Evolutionary conservation across 2,888 invertebrate species (phyloP), one percentile per base, ranked within the genome.

Genomic region (Nudaria mundana): DNA sequence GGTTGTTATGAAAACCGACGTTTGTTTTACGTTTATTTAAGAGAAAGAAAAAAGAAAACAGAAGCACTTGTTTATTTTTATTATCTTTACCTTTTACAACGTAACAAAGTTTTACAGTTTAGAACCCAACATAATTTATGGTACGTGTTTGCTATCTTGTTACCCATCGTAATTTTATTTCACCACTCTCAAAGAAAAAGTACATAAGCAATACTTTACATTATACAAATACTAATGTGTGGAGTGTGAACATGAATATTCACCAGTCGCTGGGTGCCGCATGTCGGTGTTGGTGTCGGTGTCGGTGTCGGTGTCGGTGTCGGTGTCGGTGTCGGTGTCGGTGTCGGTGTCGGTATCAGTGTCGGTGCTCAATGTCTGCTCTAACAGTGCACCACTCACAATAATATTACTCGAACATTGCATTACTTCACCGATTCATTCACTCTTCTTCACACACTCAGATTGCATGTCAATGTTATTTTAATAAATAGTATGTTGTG

Each of bases 211-310:
- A 5, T 20, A n/a, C 13, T 10, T n/a, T 13, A 16, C 23, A 16
- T 13, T 10, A 5, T 14, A 23, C 7, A 23, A 3, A 29, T 14
- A 12, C 28, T 26, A 5, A n/a, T 5, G 15, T 28, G 15, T 37
- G 13, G 18, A 37, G n/a, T n/a, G n/a, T 31, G 22, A 37, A 31
- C 35, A 54, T 56, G 43, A 56, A 56, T 58, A 58, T 56, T 58
- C 58, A 58, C 37, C 13, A 15, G 25, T 36, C 37, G 49, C 35
- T 57, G 34, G 40, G 34, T 30, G 23, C 29, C 34, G 14, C 30
- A 4, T 16, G 24, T 20, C 30, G 12, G 1, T 34, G n/a, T n/a
- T n/a, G n/a, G n/a, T n/a, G n/a, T n/a, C n/a, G n/a, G n/a, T n/a
- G n/a, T n/a, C n/a, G n/a, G 32, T 30, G 35, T 12, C 31, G 37